Conservation (phyloP, 2,113 vertebrate species). For the Cisticola juncidis region DNA sequence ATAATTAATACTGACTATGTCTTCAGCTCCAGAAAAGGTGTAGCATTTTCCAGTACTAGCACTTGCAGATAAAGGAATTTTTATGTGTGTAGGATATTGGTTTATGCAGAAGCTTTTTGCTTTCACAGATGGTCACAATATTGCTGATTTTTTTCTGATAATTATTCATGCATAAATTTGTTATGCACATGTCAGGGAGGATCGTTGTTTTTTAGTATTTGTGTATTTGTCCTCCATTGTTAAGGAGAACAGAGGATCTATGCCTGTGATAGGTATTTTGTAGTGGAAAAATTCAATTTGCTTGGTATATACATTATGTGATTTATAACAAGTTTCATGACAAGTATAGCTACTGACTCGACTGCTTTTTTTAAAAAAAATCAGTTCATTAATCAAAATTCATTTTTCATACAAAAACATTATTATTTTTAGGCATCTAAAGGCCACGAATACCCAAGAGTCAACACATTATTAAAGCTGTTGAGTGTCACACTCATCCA, state of each 20-base stretch:
- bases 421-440: slow-evolving; percentile 80
- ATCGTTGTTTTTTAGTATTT: background rate
- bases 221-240: background rate
- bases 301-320: slow-evolving; percentile 20
- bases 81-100: background rate
- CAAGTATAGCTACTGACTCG: slow-evolving; percentile 68
- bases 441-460: slow-evolving; percentile 69
- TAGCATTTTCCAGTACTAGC: background rate
- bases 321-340: slow-evolving; percentile 76
- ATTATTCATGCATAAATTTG: background rate
- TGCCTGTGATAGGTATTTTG: background rate
- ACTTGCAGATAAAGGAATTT: background rate
- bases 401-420: slow-evolving; percentile 74
- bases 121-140: background rate
- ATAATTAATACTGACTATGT: background rate
- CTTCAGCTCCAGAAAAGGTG: background rate
- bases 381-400: slow-evolving; percentile 81
- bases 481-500: slow-evolving; percentile 53
- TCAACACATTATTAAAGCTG: slow-evolving; percentile 74
- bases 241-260: background rate
- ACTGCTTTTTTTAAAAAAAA: slow-evolving; percentile 73
- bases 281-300: background rate
- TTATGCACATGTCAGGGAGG: background rate
- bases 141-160: background rate
- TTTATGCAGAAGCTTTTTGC: background rate